These are phyloP conservation scores for Myotis vivesi DNA, from an alignment of 2,797 vertebrate genomes.

Conservation along the genomic window DNA sequence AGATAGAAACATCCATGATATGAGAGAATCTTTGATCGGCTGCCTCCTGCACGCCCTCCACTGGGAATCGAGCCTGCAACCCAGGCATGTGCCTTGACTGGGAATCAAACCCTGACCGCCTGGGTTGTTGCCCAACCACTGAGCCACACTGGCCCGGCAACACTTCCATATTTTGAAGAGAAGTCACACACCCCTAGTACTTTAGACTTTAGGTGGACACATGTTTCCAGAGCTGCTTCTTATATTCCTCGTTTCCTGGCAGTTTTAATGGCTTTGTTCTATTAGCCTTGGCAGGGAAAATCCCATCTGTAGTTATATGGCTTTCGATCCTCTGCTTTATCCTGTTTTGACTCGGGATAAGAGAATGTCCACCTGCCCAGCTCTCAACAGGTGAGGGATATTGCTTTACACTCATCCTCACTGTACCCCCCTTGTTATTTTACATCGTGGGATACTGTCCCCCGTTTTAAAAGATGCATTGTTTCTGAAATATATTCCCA, in stretches of 20 bases:
- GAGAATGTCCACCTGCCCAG: background rate
- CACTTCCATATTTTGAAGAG: background rate
- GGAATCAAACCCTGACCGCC: no score
- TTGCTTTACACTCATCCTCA: background rate
- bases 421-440: background rate
- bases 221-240: background rate
- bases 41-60: no score
- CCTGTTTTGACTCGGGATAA: background rate
- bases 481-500: background rate
- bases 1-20: no score
- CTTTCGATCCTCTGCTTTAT: background rate
- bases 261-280: conserved; percentile 1
- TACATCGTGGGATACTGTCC: background rate
- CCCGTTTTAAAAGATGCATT: background rate
- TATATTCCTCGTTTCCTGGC: background rate
- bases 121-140: no score
- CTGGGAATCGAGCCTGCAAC: no score
- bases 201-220: background rate
- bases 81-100: no score
- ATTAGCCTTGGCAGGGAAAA: background rate
- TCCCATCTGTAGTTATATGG: background rate
- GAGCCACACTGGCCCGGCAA: no score
- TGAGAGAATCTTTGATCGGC: no score
- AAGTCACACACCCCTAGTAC: background rate
- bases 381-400: background rate